Evolutionary conservation across 2,113 vertebrate genomes (phyloP).

Genomic region (Vidua chalybeata): DNA sequence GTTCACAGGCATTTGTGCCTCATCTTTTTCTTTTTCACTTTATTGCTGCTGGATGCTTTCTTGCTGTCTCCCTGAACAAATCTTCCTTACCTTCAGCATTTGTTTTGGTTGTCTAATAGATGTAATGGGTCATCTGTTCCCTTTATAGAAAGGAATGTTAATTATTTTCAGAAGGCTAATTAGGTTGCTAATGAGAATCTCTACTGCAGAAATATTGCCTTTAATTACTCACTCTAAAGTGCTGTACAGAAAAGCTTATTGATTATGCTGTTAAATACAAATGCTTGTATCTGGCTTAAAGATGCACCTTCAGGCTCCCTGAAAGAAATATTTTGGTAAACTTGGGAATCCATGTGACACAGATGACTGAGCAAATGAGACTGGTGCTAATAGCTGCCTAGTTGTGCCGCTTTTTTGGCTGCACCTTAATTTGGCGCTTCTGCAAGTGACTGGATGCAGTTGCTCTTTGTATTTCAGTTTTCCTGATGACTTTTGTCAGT

Average conservation of each 20-base stretch:
- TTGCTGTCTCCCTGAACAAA: neutral
- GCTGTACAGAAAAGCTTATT: conserved; percentile 53
- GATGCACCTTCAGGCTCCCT: neutral
- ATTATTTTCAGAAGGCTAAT: conserved; percentile 78
- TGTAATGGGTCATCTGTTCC: conserved; percentile 66
- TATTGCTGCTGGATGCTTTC: neutral
- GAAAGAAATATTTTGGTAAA: neutral
- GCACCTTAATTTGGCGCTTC: neutral
- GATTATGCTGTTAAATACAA: conserved; percentile 41
- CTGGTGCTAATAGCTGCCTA: neutral
- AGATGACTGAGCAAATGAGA: neutral
- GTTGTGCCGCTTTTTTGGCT: neutral
- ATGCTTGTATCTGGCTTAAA: neutral
- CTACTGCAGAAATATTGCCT: conserved; percentile 60
- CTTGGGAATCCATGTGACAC: neutral
- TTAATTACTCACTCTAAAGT: conserved; percentile 75
- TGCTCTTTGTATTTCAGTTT: neutral
- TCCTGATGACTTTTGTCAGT: neutral
- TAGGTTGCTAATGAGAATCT: conserved; percentile 72
- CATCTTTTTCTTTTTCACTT: neutral
- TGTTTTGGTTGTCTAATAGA: conserved; percentile 54
- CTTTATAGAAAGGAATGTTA: conserved; percentile 73
- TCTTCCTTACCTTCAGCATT: neutral
- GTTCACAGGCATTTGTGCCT: neutral
- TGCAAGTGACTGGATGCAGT: neutral